Conservation (phyloP, 2,113 vertebrate species). For the Piprites chloris region DNA sequence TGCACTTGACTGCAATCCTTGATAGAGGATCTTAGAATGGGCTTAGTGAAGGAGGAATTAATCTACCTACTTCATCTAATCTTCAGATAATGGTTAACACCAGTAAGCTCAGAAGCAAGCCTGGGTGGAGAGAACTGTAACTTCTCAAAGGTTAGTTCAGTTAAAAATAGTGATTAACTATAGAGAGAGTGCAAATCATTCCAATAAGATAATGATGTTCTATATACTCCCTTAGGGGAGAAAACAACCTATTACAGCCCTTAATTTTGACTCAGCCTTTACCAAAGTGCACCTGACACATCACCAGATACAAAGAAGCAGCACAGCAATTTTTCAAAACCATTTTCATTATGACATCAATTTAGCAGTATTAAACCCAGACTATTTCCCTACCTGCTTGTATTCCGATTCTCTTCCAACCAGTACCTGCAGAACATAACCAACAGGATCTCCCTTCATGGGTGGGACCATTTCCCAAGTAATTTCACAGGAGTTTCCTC, state of each 20-base stretch:
- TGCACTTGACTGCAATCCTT: not conserved
- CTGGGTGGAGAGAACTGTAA: not conserved
- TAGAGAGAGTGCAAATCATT: not conserved
- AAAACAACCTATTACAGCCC: not conserved
- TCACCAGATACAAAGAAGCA: not conserved
- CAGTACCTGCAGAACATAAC: conserved; percentile 90
- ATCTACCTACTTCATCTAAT: not conserved
- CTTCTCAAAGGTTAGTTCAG: not conserved
- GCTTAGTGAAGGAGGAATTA: not conserved
- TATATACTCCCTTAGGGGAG: not conserved
- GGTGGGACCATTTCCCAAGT: conserved; percentile 90
- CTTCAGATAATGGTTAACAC: not conserved
- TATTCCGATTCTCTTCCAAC: conserved; percentile 95
- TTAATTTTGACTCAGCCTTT: conserved; percentile 20
- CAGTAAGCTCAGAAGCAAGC: not conserved
- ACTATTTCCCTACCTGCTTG: conserved; percentile 85
- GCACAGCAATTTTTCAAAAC: not conserved
- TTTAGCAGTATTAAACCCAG: not conserved
- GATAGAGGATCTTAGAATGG: not conserved
- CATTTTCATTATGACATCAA: not conserved
- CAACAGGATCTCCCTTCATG: conserved; percentile 94
- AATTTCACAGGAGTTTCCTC: conserved; percentile 92
- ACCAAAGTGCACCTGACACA: not conserved
- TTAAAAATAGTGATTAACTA: not conserved
- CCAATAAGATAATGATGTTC: not conserved